A percentile compares a stretch with the other conserved stretches of the same genome.
phyloP scores from a whole-genome alignment of 2,113 vertebrate genomes.

The Steatornis caripensis region DNA sequence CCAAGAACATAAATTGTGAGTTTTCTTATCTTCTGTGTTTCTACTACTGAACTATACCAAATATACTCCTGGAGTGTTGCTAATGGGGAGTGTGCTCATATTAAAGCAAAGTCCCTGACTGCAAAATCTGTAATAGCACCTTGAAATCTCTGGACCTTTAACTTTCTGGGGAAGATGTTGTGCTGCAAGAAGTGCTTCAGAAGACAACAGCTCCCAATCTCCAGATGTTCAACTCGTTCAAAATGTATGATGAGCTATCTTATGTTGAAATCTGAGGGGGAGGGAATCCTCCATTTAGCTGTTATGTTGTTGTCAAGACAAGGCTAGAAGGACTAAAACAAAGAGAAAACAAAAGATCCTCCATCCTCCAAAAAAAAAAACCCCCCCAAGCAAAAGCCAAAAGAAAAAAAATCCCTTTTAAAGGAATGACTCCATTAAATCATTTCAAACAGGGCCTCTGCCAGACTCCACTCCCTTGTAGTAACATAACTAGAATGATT shows the following conservation, averaged over 20 bases:
- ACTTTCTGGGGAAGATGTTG: not conserved
- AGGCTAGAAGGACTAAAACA: not conserved
- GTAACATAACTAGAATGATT: constrained; percentile 10
- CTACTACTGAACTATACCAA: not conserved
- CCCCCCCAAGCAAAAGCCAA: not conserved
- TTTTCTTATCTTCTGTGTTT: not conserved
- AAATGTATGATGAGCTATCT: not conserved
- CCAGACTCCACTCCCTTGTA: constrained; percentile 3
- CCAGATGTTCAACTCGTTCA: not conserved
- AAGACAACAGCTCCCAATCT: not conserved
- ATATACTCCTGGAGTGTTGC: not conserved
- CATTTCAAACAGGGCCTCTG: not conserved
- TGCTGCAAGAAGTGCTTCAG: not conserved
- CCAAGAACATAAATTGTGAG: not conserved
- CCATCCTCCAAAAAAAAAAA: not conserved
- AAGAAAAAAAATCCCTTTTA: not conserved
- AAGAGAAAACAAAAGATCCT: not conserved
- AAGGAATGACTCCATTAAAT: constrained; percentile 1
- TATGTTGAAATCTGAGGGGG: not conserved
- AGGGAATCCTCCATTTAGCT: not conserved
- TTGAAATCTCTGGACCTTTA: not conserved
- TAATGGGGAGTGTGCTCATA: not conserved
- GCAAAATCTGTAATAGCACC: not conserved
- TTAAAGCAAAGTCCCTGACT: not conserved
- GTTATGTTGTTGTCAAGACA: not conserved